Base-by-base conservation (phyloP, 2,888 invertebrate genomes). In the Augiades crinisus region DNA sequence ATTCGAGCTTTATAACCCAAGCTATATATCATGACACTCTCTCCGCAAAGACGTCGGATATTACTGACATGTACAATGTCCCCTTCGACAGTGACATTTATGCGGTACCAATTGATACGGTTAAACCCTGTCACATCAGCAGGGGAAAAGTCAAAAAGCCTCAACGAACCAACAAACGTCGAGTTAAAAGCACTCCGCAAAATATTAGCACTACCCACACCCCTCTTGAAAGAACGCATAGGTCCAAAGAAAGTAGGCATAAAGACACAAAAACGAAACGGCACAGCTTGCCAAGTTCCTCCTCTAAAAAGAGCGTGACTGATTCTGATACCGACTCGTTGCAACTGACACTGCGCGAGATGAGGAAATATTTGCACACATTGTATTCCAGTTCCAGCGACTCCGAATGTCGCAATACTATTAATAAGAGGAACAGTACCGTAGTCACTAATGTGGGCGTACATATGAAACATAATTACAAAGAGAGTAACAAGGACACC, bases 31-130 rank as follows among this genome's bases (percentile, higher is more conserved):
- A 96, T 70, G 96, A 96, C 70, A 94, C 95, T 1, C 86, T 96
- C 27, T 89, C 91, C 6, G 70, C 81, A 3, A 91, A 93, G 57
- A 92, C 94, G n/a, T 92, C 93, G 57, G 94, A 95, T 70, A 95
- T 95, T 55, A 93, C 93, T 27, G 96, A 96, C 76, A 93, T 96
- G 91, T 96, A 96, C 76, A 96, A 95, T 83, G 96, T 96, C 55
- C 96, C 96, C 58, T 95, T 96, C 64, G 96, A 96, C 72, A 95
- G 96, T 65, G 96, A 96, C 76, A 95, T 96, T 62, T 96, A 96
- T 74, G 95, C 96, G 8, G 94, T 96, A 54, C 96, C 96, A 30
- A 92, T 96, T 56, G 96, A 96, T 78, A 94, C 95, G 80, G 92
- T 96, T 12, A 90, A 92, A 56, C 93, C 94, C 33, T 84, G 91